Evolutionary conservation across 30 jellyfish, hydroid and myxozoan species (phyloP).

Genomic region (Calvadosia cruxmelitensis): DNA sequence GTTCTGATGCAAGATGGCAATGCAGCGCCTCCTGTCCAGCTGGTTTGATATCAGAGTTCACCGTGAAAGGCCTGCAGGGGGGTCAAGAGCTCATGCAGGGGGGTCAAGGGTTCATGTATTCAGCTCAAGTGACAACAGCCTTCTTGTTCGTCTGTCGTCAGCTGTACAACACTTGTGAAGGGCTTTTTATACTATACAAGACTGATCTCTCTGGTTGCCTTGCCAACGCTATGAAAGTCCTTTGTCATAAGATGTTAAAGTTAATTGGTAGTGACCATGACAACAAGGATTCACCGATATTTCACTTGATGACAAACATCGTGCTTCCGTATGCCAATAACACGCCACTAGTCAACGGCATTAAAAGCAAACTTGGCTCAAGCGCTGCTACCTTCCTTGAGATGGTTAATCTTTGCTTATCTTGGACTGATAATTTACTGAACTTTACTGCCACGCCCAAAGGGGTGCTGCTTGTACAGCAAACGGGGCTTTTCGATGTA

Average conservation of each 20-base stretch:
- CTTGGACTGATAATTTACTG: slow-evolving; percentile 36
- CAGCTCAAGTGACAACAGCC: slow-evolving; percentile 26
- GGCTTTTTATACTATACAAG: slow-evolving; percentile 17
- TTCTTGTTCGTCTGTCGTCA: slow-evolving; percentile 59
- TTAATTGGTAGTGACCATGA: no score
- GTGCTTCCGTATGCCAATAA: not conserved
- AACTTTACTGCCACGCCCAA: slow-evolving; percentile 69
- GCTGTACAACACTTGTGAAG: slow-evolving; percentile 48
- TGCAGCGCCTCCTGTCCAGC: slow-evolving; percentile 32
- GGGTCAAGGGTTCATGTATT: slow-evolving; percentile 12
- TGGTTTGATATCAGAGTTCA: slow-evolving; percentile 28
- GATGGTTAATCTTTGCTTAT: no score
- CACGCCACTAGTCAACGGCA: not conserved
- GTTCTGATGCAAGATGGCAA: slow-evolving; percentile 39
- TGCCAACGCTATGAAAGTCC: slow-evolving; percentile 10
- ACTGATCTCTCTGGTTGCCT: slow-evolving; percentile 17
- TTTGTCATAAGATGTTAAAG: not conserved
- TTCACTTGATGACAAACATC: not conserved
- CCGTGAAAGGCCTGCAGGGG: slow-evolving; percentile 25
- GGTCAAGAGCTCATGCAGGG: slow-evolving; percentile 15
- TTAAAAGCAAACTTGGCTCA: no score
- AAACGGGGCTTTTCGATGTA: slow-evolving; percentile 44
- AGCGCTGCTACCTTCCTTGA: not conserved
- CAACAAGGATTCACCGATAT: not conserved
- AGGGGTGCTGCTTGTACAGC: slow-evolving; percentile 60